Percentiles rank a stretch among this genome's conserved stretches.
These are phyloP conservation scores for Calycopis cecrops DNA, from an alignment of 1,140 invertebrate species.

Conservation along the genomic window DNA sequence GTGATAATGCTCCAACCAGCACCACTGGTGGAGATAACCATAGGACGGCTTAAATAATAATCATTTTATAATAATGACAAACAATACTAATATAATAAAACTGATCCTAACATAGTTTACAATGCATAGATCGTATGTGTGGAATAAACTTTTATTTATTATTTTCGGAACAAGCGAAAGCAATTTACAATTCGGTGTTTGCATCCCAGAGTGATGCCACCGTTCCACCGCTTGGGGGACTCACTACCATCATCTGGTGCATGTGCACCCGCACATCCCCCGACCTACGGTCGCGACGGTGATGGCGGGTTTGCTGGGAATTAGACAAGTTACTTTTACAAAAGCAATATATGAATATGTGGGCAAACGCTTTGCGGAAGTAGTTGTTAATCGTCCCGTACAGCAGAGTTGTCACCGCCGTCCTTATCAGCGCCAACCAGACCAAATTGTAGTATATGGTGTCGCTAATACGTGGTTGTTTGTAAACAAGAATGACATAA, in stretches of 20 bases:
- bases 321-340: conserved; percentile 87
- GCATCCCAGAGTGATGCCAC: no score
- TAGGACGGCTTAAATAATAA: no score
- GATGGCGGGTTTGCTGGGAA: conserved; percentile 61
- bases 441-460: conserved; percentile 78
- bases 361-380: conserved; percentile 85
- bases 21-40: no score
- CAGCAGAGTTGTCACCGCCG: conserved; percentile 80
- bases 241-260: conserved; percentile 41
- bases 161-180: no score
- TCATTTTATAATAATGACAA: no score
- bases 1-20: no score
- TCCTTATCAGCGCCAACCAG: conserved; percentile 82
- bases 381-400: conserved; percentile 81
- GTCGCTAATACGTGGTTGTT: conserved; percentile 69
- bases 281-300: conserved; percentile 76
- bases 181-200: no score
- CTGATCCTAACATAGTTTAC: no score
- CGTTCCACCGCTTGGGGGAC: no score
- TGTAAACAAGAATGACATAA: conserved; percentile 75
- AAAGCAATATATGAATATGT: conserved; percentile 88
- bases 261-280: conserved; percentile 86
- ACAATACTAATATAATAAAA: no score
- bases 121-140: no score
- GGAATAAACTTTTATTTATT: no score